Evolutionary conservation across 1,140 invertebrate genomes (phyloP), one percentile per base, ranked within the genome.

Genomic region (Chrysopa pallens): DNA sequence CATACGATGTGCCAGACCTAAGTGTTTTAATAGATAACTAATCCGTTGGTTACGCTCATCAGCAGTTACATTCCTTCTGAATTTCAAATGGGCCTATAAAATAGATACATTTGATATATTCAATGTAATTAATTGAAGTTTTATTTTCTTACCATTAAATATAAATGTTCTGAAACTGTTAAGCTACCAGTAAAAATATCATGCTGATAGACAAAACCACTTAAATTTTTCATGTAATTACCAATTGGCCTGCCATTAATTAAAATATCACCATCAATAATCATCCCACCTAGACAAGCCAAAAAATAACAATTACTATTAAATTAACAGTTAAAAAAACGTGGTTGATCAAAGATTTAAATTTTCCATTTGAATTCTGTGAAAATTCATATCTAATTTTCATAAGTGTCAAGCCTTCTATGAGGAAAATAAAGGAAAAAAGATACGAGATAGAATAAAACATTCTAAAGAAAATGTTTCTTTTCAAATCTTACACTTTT

Each of bases 161-260:
- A 73, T 11, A 96, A 70, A 56, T 95, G 89, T 60, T 96, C 91
- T 38, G 72, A 64, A 17, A 94, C 88, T 0, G 89, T 93, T 43
- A 94, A 70, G 8, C 78, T 76, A 1, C 78, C 81, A 31, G 91
- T 75, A 55, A 95, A 94, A 28, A 93, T 65, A 56, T 93, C 87
- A 45, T 92, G 84, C 61, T 97, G 94, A 53, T 95, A 85, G 59
- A 97, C 89, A 59, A 89, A 97, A 0, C 88, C 92, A 45, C 84
- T 91, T 31, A 90, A 66, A 44, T 72, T 69, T 50, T 78, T 76
- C 72, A 92, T 83, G 48, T 77, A 84, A 43, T 76, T 68, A 8
- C 73, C 71, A 5, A 82, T 63, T 6, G 66, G 61, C 14, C 67
- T 57, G 2, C 82, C 81, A 54, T 86, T 84, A 46, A 86, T 69